Conservation (phyloP, 2,797 vertebrate genomes). For the Leptoclinus maculatus region DNA sequence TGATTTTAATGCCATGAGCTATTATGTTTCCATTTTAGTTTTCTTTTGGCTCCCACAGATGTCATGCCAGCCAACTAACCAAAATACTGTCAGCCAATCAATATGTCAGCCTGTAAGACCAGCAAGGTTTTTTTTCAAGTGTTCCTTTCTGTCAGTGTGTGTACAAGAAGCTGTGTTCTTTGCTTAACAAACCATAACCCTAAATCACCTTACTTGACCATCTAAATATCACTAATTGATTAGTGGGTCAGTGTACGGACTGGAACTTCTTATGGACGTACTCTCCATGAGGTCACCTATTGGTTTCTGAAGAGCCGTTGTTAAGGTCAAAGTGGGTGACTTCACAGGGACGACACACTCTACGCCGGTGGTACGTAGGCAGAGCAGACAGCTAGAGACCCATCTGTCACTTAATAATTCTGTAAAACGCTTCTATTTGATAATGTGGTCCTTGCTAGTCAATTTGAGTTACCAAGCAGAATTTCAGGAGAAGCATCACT, state of each 20-base stretch:
- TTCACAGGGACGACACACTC: no score
- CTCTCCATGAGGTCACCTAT: no score
- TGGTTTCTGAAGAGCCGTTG: no score
- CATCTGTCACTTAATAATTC: no score
- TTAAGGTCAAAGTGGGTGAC: no score
- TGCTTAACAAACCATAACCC: not conserved
- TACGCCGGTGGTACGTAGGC: no score
- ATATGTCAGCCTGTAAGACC: constrained; percentile 19
- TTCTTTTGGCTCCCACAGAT: not conserved
- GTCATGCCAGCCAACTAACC: not conserved
- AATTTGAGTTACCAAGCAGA: no score
- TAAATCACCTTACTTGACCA: not conserved
- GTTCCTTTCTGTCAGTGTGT: not conserved
- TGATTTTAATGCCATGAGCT: not conserved
- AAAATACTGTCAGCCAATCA: constrained; percentile 28
- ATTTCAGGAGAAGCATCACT: no score
- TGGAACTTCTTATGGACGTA: not conserved
- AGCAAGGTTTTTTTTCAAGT: not conserved
- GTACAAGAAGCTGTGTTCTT: not conserved
- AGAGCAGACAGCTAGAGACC: no score
- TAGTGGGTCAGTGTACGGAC: not conserved
- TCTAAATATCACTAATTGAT: not conserved
- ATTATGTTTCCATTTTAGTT: constrained; percentile 13
- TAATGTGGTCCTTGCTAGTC: no score
- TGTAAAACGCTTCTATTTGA: no score